phyloP scores from a whole-genome alignment of 2,888 invertebrate species.

The Ophion ventricosus region DNA sequence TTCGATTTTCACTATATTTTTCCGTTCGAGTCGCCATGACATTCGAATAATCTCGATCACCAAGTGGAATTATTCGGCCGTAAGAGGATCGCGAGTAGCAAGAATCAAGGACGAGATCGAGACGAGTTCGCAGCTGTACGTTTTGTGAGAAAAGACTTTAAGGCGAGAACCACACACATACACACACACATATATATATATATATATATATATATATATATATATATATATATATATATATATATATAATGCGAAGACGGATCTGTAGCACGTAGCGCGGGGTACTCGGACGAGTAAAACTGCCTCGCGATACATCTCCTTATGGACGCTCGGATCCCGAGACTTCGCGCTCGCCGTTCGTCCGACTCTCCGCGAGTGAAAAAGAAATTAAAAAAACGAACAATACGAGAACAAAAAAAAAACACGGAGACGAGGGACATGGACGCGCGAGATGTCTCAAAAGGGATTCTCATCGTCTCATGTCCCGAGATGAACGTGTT shows the following conservation, averaged over 20 bases:
- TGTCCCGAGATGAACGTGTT: constrained; percentile 33
- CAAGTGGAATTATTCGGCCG: constrained; percentile 11
- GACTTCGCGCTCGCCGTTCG: constrained; percentile 42
- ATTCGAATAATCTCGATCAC: constrained; percentile 9
- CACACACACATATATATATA: constrained; percentile 2
- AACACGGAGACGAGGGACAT: constrained; percentile 22
- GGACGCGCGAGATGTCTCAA: constrained; percentile 42
- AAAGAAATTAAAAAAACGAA: constrained; percentile 27
- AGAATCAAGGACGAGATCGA: constrained; percentile 51
- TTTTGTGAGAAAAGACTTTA: constrained; percentile 39
- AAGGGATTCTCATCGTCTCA: constrained; percentile 48
- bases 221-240: constrained; percentile 2
- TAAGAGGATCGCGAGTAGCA: constrained; percentile 11
- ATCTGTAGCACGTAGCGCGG: constrained; percentile 46
- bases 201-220: constrained; percentile 8
- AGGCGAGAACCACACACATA: no score
- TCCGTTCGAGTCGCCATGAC: not conserved
- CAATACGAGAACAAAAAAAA: not conserved
- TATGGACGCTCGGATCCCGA: constrained; percentile 69
- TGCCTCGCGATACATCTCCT: constrained; percentile 67
- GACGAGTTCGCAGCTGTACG: constrained; percentile 54
- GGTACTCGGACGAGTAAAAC: constrained; percentile 52
- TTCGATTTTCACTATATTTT: no score
- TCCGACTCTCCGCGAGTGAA: constrained; percentile 28
- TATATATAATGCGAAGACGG: constrained; percentile 11